Evolutionary conservation across 2,797 vertebrate genomes (phyloP).

Genomic region (Clarias laeviceps): DNA sequence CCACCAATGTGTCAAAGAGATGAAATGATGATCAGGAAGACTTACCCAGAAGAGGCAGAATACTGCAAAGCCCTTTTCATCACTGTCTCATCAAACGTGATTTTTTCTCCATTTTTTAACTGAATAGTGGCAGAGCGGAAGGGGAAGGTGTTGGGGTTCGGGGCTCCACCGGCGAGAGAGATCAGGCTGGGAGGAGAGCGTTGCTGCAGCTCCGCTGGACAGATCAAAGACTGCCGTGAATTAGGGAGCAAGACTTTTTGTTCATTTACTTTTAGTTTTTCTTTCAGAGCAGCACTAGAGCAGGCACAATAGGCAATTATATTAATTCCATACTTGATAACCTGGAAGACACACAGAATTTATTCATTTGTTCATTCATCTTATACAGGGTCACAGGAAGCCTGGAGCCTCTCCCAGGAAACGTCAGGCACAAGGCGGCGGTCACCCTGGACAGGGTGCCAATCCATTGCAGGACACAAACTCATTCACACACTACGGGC

Average conservation of each 20-base stretch:
- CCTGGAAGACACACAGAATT: not conserved
- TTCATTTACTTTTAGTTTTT: not conserved
- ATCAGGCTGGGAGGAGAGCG: conserved; percentile 84
- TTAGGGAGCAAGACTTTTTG: not conserved
- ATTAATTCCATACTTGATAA: not conserved
- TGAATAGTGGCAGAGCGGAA: conserved; percentile 80
- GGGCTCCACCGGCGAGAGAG: conserved; percentile 86
- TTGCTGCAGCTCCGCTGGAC: conserved; percentile 81
- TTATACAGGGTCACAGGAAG: too few species aligned
- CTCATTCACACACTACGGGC: too few species aligned
- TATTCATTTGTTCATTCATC: too few species aligned
- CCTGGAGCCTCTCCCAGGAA: too few species aligned
- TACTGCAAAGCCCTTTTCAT: conserved; percentile 95
- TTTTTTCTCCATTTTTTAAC: conserved; percentile 70
- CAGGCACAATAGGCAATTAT: too few species aligned
- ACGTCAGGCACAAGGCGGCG: too few species aligned
- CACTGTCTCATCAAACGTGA: conserved; percentile 76
- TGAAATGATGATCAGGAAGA: too few species aligned
- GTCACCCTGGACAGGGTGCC: too few species aligned
- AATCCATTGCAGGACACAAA: too few species aligned
- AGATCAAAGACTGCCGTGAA: not conserved
- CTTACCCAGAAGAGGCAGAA: conserved; percentile 84
- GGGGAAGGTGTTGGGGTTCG: conserved; percentile 90
- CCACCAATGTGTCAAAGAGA: not conserved
- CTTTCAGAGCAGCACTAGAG: not conserved